phyloP scores from a whole-genome alignment of 2,113 vertebrate genomes.

The Muntiacus reevesi region DNA sequence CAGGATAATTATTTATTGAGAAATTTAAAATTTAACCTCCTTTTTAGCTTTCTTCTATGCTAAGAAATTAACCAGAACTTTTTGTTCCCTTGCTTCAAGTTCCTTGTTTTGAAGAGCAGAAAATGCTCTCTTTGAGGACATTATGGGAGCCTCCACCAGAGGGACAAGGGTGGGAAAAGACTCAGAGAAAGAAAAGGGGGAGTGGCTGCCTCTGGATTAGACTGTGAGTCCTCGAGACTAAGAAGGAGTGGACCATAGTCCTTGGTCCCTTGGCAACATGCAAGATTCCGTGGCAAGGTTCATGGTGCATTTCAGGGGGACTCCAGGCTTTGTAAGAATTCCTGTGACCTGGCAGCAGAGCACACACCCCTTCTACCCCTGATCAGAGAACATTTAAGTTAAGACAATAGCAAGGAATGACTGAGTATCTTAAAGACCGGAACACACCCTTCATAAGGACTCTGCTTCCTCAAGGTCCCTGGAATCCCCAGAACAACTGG shows the following conservation, averaged over 20 bases:
- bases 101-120: not conserved
- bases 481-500: not conserved
- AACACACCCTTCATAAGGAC: not conserved
- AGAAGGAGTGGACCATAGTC: not conserved
- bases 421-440: not conserved
- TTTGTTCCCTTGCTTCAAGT: not conserved
- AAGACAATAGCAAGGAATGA: not conserved
- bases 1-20: not conserved
- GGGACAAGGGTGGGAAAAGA: not conserved
- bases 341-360: not conserved
- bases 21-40: not conserved
- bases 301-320: not conserved
- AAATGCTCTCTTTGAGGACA: not conserved
- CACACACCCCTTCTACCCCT: rapidly evolving
- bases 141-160: not conserved
- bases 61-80: not conserved
- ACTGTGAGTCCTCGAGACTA: not conserved
- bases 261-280: not conserved
- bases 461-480: not conserved
- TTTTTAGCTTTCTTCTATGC: not conserved
- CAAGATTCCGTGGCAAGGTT: not conserved
- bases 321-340: not conserved
- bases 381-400: not conserved
- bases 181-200: not conserved
- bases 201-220: not conserved